These are phyloP conservation scores for Antigone vipio DNA, from an alignment of 2,113 vertebrate genomes.

Conservation along the genomic window DNA sequence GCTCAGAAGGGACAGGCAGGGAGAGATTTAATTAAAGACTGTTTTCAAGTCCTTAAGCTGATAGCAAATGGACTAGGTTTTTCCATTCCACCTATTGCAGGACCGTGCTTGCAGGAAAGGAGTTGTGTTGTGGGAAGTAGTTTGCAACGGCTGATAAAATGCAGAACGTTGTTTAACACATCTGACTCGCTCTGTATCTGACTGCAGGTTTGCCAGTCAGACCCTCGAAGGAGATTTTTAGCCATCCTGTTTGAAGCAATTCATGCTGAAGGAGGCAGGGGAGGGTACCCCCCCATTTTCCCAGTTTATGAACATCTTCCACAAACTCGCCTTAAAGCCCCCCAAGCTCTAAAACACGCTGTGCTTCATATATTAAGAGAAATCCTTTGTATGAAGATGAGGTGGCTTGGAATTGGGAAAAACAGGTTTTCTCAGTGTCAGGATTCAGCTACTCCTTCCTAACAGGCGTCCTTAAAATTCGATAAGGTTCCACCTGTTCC, in stretches of 20 bases:
- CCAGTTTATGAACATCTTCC: not conserved
- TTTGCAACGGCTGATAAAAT: not conserved
- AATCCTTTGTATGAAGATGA: not conserved
- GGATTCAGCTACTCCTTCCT: not conserved
- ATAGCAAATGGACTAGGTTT: not conserved
- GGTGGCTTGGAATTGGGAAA: not conserved
- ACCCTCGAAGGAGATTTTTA: not conserved
- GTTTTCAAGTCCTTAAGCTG: not conserved
- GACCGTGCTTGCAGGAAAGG: not conserved
- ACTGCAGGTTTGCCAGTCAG: not conserved
- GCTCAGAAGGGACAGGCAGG: not conserved
- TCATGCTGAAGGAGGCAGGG: not conserved
- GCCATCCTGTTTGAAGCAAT: not conserved
- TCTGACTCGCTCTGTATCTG: not conserved
- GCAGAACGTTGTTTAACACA: not conserved
- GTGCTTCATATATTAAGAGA: not conserved
- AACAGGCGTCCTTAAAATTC: not conserved
- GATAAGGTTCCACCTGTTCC: not conserved
- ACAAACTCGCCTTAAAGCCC: not conserved
- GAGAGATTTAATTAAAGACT: not conserved
- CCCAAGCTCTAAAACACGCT: not conserved
- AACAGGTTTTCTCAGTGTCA: not conserved
- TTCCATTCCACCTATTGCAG: not conserved
- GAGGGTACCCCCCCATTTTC: not conserved
- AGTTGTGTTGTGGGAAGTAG: not conserved